phyloP scores from a whole-genome alignment of 2,113 vertebrate species.

The Patagioenas fasciata region DNA sequence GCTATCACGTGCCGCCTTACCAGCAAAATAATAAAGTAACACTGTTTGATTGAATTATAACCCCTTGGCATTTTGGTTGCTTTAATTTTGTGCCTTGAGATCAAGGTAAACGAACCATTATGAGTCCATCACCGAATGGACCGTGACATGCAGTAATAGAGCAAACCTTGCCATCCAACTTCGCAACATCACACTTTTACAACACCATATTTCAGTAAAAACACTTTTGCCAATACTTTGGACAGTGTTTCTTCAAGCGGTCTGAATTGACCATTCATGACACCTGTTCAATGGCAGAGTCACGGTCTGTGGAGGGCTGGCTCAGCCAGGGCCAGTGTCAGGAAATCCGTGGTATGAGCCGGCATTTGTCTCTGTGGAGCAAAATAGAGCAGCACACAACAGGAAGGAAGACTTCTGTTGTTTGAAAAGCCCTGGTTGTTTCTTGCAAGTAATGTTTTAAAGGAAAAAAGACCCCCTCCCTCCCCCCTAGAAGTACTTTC shows the following conservation, averaged over 20 bases:
- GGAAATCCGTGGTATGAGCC: background rate
- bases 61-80: too few relatives aligned
- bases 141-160: too few relatives aligned
- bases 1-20: too few relatives aligned
- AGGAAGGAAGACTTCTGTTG: background rate
- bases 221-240: background rate
- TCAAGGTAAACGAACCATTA: too few relatives aligned
- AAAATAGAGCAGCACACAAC: background rate
- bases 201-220: background rate
- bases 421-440: background rate
- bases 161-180: too few relatives aligned
- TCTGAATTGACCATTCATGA: background rate
- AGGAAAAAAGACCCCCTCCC: background rate
- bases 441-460: background rate
- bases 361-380: too few relatives aligned
- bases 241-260: background rate
- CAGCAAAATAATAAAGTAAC: too few relatives aligned
- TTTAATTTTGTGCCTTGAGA: too few relatives aligned
- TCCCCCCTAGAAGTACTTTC: background rate
- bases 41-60: too few relatives aligned
- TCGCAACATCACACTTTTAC: background rate
- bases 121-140: too few relatives aligned
- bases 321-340: too few relatives aligned
- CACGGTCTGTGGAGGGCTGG: background rate
- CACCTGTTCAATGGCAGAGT: background rate